phyloP scores from a whole-genome alignment of 2,888 invertebrate species.

The Drosophila recens region DNA sequence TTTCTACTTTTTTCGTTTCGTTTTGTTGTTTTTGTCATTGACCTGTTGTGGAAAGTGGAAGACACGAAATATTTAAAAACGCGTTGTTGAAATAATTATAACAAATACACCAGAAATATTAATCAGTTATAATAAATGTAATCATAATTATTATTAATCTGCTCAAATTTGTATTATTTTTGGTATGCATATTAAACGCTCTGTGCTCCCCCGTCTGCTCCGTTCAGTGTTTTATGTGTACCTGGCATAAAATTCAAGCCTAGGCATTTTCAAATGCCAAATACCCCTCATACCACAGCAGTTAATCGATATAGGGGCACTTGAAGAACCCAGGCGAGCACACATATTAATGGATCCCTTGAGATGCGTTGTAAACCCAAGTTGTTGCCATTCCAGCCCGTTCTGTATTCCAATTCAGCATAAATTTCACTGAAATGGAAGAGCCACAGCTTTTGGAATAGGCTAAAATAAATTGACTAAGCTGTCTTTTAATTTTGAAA shows the following conservation, averaged over 20 bases:
- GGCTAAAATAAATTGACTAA: not conserved
- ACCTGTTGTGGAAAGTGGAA: constrained; percentile 69
- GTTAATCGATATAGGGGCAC: constrained; percentile 55
- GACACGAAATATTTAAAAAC: constrained; percentile 14
- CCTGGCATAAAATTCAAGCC: constrained; percentile 52
- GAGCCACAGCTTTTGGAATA: not conserved
- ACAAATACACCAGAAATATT: not conserved
- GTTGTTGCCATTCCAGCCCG: constrained; percentile 7
- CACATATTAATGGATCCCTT: constrained; percentile 17
- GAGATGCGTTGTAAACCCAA: constrained; percentile 17
- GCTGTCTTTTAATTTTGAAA: not conserved
- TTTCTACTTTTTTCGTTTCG: constrained; percentile 3
- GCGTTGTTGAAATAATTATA: constrained; percentile 19
- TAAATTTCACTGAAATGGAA: not conserved
- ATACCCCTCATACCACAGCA: constrained; percentile 19
- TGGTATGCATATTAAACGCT: not conserved
- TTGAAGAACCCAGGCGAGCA: constrained; percentile 26
- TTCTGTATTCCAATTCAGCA: not conserved
- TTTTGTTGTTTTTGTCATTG: constrained; percentile 76
- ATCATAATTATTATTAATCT: not conserved
- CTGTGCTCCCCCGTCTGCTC: not conserved
- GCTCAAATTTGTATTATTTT: not conserved
- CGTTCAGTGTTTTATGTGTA: constrained; percentile 49
- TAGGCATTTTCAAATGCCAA: constrained; percentile 45
- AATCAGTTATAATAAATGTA: not conserved